Percentiles rank a stretch among this genome's conserved stretches.
Evolutionary conservation across 2,888 invertebrate genomes (phyloP).

Genomic region (Pasiphila rectangulata): DNA sequence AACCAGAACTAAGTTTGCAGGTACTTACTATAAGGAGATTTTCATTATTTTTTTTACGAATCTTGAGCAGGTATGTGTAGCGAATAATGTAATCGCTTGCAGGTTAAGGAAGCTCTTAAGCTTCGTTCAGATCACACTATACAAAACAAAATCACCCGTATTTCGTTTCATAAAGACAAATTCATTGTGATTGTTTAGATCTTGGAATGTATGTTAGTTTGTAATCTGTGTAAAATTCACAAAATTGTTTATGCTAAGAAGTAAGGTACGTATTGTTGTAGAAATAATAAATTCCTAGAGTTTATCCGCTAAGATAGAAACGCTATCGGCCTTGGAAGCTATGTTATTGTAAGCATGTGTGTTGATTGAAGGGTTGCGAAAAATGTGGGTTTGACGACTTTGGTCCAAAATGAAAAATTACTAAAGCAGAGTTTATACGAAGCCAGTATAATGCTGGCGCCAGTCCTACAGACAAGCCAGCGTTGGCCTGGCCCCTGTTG

Average conservation of each 20-base stretch:
- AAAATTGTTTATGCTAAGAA: background rate
- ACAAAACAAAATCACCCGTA: background rate
- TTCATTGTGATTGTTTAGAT: slow-evolving; percentile 40
- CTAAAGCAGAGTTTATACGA: too few relatives aligned
- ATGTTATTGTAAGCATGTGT: background rate
- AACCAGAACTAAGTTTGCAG: too few relatives aligned
- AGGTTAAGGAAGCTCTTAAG: too few relatives aligned
- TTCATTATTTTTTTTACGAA: too few relatives aligned
- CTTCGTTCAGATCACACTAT: too few relatives aligned
- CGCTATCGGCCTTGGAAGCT: background rate
- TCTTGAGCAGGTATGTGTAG: too few relatives aligned
- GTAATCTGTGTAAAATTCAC: slow-evolving; percentile 1
- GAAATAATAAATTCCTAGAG: background rate
- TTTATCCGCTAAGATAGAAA: background rate
- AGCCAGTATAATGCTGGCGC: background rate
- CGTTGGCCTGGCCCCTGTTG: too few relatives aligned
- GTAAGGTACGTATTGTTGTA: background rate
- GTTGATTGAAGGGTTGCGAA: background rate
- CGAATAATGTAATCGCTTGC: too few relatives aligned
- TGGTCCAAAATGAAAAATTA: too few relatives aligned
- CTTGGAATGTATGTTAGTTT: slow-evolving; percentile 32
- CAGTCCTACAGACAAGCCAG: too few relatives aligned
- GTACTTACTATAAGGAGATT: too few relatives aligned
- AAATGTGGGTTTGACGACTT: too few relatives aligned
- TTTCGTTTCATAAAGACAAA: slow-evolving; percentile 18